These are phyloP conservation scores for Subanguina moxae DNA, from an alignment of 1,140 invertebrate species.

Conservation along the genomic window DNA sequence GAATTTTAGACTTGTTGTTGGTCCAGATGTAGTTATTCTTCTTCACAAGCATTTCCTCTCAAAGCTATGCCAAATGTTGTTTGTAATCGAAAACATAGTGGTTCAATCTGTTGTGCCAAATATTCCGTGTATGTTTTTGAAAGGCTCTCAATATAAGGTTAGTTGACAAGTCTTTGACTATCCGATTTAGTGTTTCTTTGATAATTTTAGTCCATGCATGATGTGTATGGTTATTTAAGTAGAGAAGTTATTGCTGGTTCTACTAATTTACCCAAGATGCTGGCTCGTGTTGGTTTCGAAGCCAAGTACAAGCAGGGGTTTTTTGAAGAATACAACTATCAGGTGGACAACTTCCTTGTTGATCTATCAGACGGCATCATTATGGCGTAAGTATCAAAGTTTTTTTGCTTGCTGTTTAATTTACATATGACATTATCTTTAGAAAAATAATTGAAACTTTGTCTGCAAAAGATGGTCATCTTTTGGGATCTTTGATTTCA, in stretches of 20 bases:
- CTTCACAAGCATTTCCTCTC: neutral
- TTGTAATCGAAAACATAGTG: neutral
- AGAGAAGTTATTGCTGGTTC: conserved; percentile 2
- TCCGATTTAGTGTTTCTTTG: neutral
- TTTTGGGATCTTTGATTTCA: neutral
- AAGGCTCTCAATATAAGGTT: conserved; percentile 7
- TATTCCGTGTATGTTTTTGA: conserved; percentile 13
- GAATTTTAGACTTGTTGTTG: too few relatives aligned
- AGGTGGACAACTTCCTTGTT: neutral
- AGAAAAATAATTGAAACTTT: conserved; percentile 5
- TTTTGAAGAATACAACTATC: conserved; percentile 10
- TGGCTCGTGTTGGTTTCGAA: neutral
- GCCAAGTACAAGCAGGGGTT: neutral
- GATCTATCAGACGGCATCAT: conserved; percentile 8
- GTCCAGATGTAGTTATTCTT: too few relatives aligned
- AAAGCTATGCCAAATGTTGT: neutral
- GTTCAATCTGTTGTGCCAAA: neutral
- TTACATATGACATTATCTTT: neutral
- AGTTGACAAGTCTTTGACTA: neutral
- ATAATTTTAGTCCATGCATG: neutral
- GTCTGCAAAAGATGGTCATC: neutral
- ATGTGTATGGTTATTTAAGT: neutral
- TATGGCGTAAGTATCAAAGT: neutral
- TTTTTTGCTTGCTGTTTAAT: neutral
- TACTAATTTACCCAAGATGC: neutral